These are phyloP conservation scores for Sinocyclocheilus grahami DNA, from an alignment of 2,113 vertebrate species.

Conservation along the genomic window DNA sequence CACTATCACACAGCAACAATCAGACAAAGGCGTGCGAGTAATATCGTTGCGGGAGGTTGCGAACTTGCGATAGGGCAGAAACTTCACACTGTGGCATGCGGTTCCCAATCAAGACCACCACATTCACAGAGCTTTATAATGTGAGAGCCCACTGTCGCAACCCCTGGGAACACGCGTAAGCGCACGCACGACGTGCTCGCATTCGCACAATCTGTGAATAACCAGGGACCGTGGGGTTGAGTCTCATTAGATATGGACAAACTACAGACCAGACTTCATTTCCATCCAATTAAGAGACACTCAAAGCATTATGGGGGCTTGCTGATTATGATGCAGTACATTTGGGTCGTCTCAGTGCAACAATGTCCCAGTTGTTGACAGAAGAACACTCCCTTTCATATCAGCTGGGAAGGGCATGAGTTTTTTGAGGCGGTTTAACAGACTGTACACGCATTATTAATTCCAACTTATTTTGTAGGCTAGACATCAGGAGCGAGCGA, in stretches of 20 bases:
- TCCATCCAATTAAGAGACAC: constrained; percentile 57
- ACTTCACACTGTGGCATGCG: constrained; percentile 30
- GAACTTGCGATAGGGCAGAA: background rate
- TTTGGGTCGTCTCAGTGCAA: constrained; percentile 49
- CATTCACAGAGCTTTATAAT: background rate
- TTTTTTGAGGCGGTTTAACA: constrained; percentile 28
- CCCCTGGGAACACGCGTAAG: background rate
- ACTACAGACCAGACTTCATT: constrained; percentile 53
- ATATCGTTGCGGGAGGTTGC: constrained; percentile 26
- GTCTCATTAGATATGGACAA: constrained; percentile 49
- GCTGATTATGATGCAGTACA: constrained; percentile 51
- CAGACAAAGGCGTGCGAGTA: background rate
- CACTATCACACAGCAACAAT: background rate
- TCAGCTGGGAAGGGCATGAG: constrained; percentile 42
- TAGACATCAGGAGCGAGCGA: background rate
- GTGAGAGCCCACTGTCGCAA: constrained; percentile 11
- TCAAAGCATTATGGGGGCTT: constrained; percentile 52
- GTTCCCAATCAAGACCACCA: constrained; percentile 28
- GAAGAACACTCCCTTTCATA: constrained; percentile 51
- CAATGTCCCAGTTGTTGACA: constrained; percentile 55
- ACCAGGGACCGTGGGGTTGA: constrained; percentile 30
- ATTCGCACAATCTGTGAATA: constrained; percentile 24
- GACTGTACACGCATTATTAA: constrained; percentile 34
- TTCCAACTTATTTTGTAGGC: constrained; percentile 23
- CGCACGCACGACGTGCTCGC: background rate